These are phyloP conservation scores for Bursaphelenchus mucronatus DNA, from an alignment of 1,140 invertebrate species.

Conservation along the genomic window DNA sequence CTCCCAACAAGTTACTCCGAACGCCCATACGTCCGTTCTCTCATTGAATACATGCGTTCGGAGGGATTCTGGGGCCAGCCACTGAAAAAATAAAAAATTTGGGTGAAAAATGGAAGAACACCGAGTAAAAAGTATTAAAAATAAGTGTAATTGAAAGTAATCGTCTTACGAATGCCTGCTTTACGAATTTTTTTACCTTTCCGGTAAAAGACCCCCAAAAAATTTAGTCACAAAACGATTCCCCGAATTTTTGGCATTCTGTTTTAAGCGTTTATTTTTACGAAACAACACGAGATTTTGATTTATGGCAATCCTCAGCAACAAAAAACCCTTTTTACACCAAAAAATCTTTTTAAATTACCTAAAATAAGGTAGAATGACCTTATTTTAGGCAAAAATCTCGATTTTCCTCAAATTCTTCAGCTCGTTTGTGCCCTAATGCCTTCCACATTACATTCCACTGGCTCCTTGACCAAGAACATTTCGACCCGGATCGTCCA, in stretches of 20 bases:
- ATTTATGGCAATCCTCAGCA: no score
- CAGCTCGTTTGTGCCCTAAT: no score
- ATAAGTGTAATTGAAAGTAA: background rate
- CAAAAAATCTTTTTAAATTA: no score
- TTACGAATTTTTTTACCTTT: background rate
- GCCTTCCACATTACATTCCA: background rate
- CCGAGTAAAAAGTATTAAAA: background rate
- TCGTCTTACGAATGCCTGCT: background rate
- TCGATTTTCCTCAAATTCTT: no score
- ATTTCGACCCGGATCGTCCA: conserved; percentile 22
- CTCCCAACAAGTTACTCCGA: conserved; percentile 95
- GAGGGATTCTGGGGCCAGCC: conserved; percentile 93
- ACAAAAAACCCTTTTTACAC: no score
- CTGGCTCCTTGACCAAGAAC: conserved; percentile 80
- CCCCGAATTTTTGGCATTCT: no score
- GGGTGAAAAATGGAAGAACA: background rate
- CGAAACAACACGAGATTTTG: no score
- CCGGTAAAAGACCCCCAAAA: no score
- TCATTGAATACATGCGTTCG: conserved; percentile 91
- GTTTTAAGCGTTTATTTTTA: no score
- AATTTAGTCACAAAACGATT: no score
- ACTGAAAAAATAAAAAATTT: conserved; percentile 65
- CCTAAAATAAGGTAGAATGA: no score
- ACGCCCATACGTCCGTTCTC: conserved; percentile 98
- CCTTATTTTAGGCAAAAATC: no score